Conservation (phyloP, 1,140 invertebrate species). For the Hypothenemus hampei region DNA sequence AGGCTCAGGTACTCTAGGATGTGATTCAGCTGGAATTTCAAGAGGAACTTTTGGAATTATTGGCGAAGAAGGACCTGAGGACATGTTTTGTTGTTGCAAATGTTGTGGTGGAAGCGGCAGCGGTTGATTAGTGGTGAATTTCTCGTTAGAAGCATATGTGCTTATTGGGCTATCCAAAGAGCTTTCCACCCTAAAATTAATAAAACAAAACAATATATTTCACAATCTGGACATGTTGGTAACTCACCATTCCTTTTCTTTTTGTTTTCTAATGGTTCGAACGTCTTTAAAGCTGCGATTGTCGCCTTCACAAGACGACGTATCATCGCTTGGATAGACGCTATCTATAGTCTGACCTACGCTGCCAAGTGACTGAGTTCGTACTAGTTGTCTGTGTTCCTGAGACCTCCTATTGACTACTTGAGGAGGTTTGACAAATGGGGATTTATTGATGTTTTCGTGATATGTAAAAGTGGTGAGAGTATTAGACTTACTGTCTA, state of each 20-base stretch:
- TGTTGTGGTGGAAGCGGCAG: conserved; percentile 15
- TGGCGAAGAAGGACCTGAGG: no score
- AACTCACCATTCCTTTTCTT: conserved; percentile 47
- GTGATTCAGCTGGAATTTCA: conserved; percentile 41
- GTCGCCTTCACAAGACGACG: conserved; percentile 42
- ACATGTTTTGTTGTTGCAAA: no score
- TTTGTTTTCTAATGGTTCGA: conserved; percentile 38
- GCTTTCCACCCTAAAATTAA: conserved; percentile 45
- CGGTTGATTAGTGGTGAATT: conserved; percentile 39
- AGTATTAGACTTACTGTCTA: conserved; percentile 39
- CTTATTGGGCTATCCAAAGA: conserved; percentile 49
- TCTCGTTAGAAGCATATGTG: no score
- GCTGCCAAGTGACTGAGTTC: conserved; percentile 59
- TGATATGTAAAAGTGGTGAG: conserved; percentile 33
- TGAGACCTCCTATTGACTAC: conserved; percentile 49
- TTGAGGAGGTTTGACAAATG: conserved; percentile 27
- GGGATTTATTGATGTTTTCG: conserved; percentile 30
- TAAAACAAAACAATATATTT: conserved; percentile 1
- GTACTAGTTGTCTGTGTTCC: conserved; percentile 50
- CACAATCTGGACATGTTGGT: not conserved
- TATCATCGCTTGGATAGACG: conserved; percentile 41
- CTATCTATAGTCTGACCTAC: conserved; percentile 50
- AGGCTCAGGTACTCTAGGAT: conserved; percentile 40
- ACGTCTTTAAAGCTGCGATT: conserved; percentile 38
- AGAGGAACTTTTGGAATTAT: conserved; percentile 40